These are phyloP conservation scores for Yponomeuta evonymella DNA, from an alignment of 2,888 invertebrate species.

Conservation along the genomic window DNA sequence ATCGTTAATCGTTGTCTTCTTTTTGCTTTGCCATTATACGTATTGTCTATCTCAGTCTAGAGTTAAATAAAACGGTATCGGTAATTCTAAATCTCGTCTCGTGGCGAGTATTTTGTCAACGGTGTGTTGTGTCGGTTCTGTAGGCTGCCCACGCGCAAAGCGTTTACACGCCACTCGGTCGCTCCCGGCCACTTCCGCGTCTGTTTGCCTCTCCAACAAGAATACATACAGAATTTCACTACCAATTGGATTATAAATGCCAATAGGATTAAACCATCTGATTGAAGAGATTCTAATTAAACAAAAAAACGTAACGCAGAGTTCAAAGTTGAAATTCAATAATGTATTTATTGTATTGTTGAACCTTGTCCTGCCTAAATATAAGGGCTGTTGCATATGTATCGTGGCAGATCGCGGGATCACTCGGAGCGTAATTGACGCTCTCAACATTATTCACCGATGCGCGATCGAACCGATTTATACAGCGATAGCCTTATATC, in stretches of 20 bases:
- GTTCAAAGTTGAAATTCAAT: background rate
- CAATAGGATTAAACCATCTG: conserved; percentile 6
- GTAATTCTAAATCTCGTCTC: conserved; percentile 31
- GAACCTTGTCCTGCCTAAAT: conserved; percentile 8
- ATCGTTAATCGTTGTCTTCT: background rate
- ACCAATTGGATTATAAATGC: conserved; percentile 17
- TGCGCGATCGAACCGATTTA: conserved; percentile 56
- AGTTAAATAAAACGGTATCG: conserved; percentile 31
- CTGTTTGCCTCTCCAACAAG: conserved; percentile 17
- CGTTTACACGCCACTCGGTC: conserved; percentile 40
- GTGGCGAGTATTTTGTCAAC: conserved; percentile 45
- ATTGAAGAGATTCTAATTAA: conserved; percentile 5
- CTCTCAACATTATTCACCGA: conserved; percentile 65
- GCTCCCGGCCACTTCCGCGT: conserved; percentile 28
- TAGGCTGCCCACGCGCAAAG: conserved; percentile 52
- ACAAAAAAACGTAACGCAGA: background rate
- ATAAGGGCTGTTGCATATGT: conserved; percentile 33
- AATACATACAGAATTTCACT: conserved; percentile 15
- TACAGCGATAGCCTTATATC: conserved; percentile 62
- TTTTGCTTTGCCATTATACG: background rate
- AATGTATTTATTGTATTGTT: background rate
- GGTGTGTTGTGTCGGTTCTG: conserved; percentile 29
- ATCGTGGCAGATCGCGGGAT: conserved; percentile 49
- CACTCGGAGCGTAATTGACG: conserved; percentile 66
- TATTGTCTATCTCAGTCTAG: conserved; percentile 1